phyloP scores from a whole-genome alignment of 2,113 vertebrate genomes.

The Ceyx melanurus region DNA sequence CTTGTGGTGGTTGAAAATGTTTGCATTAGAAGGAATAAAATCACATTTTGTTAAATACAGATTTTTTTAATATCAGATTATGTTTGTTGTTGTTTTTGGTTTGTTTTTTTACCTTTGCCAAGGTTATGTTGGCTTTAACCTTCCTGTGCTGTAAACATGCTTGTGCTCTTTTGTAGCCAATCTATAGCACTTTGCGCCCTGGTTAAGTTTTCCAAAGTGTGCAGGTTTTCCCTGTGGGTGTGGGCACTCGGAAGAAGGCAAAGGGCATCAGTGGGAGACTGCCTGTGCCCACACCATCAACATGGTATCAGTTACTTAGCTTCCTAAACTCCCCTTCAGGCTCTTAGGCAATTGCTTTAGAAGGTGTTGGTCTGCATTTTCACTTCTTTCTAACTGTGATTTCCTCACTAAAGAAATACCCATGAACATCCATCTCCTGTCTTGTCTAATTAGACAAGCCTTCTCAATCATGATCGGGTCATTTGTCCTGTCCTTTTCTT shows the following conservation, averaged over 20 bases:
- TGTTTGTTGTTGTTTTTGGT: too few relatives aligned
- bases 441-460: slow-evolving; percentile 61
- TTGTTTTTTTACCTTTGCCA: neutral
- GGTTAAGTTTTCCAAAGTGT: neutral
- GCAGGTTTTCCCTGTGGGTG: neutral
- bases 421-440: slow-evolving; percentile 53
- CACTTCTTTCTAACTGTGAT: neutral
- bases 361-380: neutral
- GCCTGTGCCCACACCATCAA: neutral
- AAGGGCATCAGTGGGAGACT: neutral
- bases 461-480: slow-evolving; percentile 49
- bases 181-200: neutral
- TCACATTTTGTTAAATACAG: neutral
- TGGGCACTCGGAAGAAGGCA: neutral
- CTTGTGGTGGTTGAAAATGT: neutral
- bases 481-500: slow-evolving; percentile 25
- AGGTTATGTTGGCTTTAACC: neutral
- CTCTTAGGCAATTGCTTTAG: neutral
- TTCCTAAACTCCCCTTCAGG: neutral
- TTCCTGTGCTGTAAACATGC: neutral
- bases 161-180: neutral
- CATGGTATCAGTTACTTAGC: rapidly evolving
- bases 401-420: slow-evolving; percentile 29
- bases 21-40: neutral
- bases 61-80: neutral